Percentiles rank a stretch among this genome's conserved stretches.
These are phyloP conservation scores for Odontophorus gujanensis DNA, from an alignment of 2,113 vertebrate species.

Conservation along the genomic window DNA sequence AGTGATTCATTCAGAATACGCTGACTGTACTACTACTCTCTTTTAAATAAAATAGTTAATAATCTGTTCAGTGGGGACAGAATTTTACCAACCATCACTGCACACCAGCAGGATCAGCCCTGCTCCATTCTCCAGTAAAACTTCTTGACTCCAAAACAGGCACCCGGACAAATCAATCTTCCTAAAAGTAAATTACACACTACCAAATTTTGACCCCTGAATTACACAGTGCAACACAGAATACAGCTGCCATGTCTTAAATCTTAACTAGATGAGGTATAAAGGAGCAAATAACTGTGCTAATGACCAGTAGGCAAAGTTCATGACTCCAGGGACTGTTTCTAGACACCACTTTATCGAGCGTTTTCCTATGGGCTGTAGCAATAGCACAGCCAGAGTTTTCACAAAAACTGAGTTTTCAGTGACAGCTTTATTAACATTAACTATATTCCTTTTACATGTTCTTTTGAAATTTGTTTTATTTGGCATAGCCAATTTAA, in stretches of 20 bases:
- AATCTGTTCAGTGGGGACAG: background rate
- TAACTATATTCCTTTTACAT: conserved; percentile 51
- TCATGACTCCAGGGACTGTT: background rate
- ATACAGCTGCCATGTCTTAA: fast-evolving
- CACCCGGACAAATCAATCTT: fast-evolving
- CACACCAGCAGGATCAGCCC: background rate
- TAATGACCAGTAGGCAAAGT: background rate
- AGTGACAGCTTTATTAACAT: conserved; percentile 60
- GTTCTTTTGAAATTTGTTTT: conserved; percentile 59
- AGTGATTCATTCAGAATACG: too few species aligned
- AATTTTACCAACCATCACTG: too few species aligned
- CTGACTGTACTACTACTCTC: too few species aligned
- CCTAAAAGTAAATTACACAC: background rate
- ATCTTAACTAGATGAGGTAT: fast-evolving
- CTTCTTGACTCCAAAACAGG: fast-evolving
- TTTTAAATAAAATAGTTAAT: background rate
- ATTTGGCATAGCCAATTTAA: conserved; percentile 69
- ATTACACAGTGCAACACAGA: fast-evolving
- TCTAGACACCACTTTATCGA: background rate
- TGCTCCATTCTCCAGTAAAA: fast-evolving
- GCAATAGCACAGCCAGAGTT: background rate
- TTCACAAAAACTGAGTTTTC: background rate
- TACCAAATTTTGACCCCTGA: background rate
- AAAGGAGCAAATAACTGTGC: fast-evolving
- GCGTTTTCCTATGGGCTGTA: background rate